Conservation (phyloP, 2,888 invertebrate genomes). For the Physocephala rufipes region DNA sequence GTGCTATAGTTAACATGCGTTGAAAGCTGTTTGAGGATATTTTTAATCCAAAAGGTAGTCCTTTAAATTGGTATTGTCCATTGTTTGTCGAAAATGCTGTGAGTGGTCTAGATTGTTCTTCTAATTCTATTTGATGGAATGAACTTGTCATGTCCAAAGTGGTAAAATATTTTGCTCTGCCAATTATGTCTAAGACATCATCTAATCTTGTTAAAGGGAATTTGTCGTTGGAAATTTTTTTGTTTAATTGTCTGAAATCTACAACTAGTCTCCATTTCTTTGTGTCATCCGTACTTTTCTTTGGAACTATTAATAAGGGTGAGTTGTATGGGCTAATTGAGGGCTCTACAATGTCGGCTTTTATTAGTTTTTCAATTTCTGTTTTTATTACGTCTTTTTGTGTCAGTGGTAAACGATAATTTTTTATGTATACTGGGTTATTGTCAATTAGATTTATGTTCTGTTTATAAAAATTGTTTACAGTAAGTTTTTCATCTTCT, state of each 20-base stretch:
- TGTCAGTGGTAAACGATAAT: conserved; percentile 7
- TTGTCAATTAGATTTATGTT: background rate
- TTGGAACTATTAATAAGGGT: conserved; percentile 41
- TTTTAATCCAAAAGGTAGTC: background rate
- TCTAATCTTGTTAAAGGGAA: conserved; percentile 32
- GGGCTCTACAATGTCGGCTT: conserved; percentile 7
- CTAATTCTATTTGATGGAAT: conserved; percentile 3
- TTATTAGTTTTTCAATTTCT: background rate
- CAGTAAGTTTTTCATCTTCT: background rate
- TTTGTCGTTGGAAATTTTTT: conserved; percentile 31
- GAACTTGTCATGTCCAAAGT: conserved; percentile 23
- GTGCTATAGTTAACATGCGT: conserved; percentile 3
- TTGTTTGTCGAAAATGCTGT: conserved; percentile 1
- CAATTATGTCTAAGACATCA: conserved; percentile 36
- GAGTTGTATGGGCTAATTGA: conserved; percentile 40
- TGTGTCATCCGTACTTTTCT: conserved; percentile 32
- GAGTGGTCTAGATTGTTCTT: background rate
- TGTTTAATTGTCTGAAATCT: conserved; percentile 19
- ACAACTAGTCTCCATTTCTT: conserved; percentile 32
- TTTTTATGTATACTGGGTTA: conserved; percentile 13
- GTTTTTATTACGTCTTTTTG: background rate
- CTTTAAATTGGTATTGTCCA: conserved; percentile 35
- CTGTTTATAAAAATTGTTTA: conserved; percentile 1
- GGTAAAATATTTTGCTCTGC: conserved; percentile 40
- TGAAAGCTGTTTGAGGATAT: conserved; percentile 1